A percentile compares a stretch with the other conserved stretches of the same genome.
Conservation (phyloP, 2,888 invertebrate species). For the Drosophila sordidula region DNA sequence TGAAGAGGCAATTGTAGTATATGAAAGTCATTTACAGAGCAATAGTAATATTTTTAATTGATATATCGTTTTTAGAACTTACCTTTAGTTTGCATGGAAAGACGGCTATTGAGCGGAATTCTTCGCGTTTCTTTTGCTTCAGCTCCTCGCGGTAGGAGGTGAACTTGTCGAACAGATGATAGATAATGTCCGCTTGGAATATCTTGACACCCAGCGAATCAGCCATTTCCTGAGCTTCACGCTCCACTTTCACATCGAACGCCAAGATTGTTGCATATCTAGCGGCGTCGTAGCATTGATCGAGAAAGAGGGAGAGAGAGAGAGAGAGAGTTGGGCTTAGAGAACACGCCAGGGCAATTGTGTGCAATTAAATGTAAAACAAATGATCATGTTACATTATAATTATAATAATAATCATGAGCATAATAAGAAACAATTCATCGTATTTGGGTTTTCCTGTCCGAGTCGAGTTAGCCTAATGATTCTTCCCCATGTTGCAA, state of each 20-base stretch:
- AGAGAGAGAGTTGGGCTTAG: slow-evolving; percentile 16
- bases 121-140: slow-evolving; percentile 95
- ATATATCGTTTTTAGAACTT: slow-evolving; percentile 46
- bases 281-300: slow-evolving; percentile 57
- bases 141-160: slow-evolving; percentile 96
- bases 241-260: slow-evolving; percentile 99
- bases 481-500: slow-evolving; percentile 45
- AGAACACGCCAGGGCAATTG: slow-evolving; percentile 51
- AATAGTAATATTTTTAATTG: no score
- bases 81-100: slow-evolving; percentile 98
- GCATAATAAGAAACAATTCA: slow-evolving; percentile 24
- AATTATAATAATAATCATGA: slow-evolving; percentile 33
- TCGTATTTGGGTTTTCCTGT: slow-evolving; percentile 25
- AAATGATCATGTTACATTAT: slow-evolving; percentile 36
- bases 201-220: slow-evolving; percentile 97
- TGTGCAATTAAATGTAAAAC: slow-evolving; percentile 70
- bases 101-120: slow-evolving; percentile 98
- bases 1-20: no score
- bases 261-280: slow-evolving; percentile 98
- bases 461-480: slow-evolving; percentile 45
- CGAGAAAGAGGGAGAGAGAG: slow-evolving; percentile 17
- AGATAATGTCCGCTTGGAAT: slow-evolving; percentile 99
- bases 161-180: slow-evolving; percentile 99
- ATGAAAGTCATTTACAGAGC: no score
- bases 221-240: slow-evolving; percentile 98